Evolutionary conservation across 2,797 vertebrate genomes (phyloP).

Genomic region (Bovichtus diacanthus): DNA sequence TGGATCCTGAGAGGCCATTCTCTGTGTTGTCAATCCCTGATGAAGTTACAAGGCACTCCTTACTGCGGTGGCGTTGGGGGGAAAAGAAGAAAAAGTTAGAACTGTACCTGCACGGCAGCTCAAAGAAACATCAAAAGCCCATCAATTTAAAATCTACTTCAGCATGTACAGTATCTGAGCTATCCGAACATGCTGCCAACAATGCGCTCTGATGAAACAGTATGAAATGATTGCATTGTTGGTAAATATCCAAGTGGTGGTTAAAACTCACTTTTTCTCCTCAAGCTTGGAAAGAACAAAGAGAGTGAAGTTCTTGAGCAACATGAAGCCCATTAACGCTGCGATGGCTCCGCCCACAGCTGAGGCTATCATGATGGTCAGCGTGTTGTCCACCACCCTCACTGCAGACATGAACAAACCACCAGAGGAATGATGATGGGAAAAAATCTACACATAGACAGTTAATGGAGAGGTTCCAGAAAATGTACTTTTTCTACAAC

Average conservation of each 20-base stretch:
- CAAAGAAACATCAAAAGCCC: constrained; percentile 7
- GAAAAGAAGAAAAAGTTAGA: constrained; percentile 38
- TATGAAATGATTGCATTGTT: constrained; percentile 10
- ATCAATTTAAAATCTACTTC: constrained; percentile 8
- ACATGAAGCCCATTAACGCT: constrained; percentile 90
- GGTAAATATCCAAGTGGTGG: not conserved
- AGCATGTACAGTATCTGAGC: constrained; percentile 9
- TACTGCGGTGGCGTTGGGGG: constrained; percentile 80
- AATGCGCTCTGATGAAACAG: constrained; percentile 32
- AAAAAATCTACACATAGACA: not conserved
- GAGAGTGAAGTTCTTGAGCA: constrained; percentile 93
- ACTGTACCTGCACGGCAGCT: not conserved
- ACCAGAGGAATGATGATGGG: not conserved
- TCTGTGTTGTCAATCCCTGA: constrained; percentile 98
- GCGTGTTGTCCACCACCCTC: constrained; percentile 91
- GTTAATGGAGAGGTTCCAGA: not conserved
- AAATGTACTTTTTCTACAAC: not conserved
- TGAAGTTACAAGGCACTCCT: constrained; percentile 96
- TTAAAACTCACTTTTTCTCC: constrained; percentile 93
- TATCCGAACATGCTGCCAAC: constrained; percentile 1
- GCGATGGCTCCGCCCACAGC: constrained; percentile 92
- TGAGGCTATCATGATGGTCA: constrained; percentile 91
- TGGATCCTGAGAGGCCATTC: constrained; percentile 94
- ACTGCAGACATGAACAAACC: constrained; percentile 81
- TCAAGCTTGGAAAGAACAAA: constrained; percentile 91